A percentile compares a stretch with the other conserved stretches of the same genome.
Conservation (phyloP, 2,113 vertebrate genomes). For the Hassar affinis region DNA sequence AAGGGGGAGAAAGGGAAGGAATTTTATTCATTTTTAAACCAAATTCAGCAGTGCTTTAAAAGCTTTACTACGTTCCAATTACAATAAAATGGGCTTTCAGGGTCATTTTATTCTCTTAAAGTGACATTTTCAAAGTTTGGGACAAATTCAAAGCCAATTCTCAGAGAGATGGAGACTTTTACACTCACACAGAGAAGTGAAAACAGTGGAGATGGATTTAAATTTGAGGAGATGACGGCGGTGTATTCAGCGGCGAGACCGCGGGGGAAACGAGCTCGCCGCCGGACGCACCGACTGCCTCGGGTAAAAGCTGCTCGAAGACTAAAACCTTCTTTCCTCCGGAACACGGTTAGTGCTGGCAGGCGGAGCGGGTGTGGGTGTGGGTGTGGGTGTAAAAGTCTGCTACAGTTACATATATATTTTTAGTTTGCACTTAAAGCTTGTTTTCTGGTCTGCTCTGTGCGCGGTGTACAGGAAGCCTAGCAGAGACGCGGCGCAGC, state of each 20-base stretch:
- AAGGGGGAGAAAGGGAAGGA: conserved; percentile 66
- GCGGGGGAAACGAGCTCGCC: background rate
- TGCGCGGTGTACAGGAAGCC: conserved; percentile 75
- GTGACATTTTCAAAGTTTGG: conserved; percentile 63
- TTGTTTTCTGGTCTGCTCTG: conserved; percentile 74
- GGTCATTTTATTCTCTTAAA: background rate
- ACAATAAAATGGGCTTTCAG: conserved; percentile 53
- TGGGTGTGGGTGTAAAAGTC: conserved; percentile 55
- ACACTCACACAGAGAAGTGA: conserved; percentile 49
- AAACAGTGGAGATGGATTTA: conserved; percentile 7
- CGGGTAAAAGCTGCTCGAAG: background rate
- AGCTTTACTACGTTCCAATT: conserved; percentile 56
- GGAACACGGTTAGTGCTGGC: too few relatives aligned
- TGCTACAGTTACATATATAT: conserved; percentile 38
- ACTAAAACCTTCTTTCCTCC: too few relatives aligned
- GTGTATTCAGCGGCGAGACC: conserved; percentile 6
- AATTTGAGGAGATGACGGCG: background rate
- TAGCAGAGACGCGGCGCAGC: conserved; percentile 71
- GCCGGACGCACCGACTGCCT: background rate
- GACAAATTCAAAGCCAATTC: conserved; percentile 75
- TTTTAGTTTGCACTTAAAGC: conserved; percentile 59
- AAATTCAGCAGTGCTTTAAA: conserved; percentile 54
- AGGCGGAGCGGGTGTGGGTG: conserved; percentile 3
- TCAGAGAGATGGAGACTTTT: conserved; percentile 57
- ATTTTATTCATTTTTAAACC: conserved; percentile 62